phyloP scores from a whole-genome alignment of 1,140 invertebrate species.

The Meloidogyne hapla region DNA sequence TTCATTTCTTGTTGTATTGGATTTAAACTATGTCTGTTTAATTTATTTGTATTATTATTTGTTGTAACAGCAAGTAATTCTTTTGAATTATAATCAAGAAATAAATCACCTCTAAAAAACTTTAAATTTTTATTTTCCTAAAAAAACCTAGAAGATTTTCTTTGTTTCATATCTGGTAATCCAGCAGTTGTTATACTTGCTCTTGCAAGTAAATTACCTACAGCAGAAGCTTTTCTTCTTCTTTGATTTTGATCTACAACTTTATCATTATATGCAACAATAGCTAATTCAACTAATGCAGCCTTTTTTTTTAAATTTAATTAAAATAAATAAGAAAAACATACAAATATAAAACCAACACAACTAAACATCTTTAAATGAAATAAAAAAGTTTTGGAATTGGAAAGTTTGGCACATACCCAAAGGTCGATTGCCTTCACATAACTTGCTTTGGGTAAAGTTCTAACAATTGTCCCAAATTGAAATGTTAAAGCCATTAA shows the following conservation, averaged over 20 bases:
- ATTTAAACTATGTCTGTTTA: slow-evolving; percentile 15
- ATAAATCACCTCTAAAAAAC: slow-evolving; percentile 32
- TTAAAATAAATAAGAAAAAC: slow-evolving; percentile 8
- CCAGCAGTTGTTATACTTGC: slow-evolving; percentile 28
- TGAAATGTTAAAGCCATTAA: slow-evolving; percentile 63
- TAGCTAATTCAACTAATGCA: slow-evolving; percentile 54
- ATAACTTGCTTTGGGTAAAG: slow-evolving; percentile 56
- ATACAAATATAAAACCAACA: slow-evolving; percentile 57
- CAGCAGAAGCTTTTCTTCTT: slow-evolving; percentile 45
- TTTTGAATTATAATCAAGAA: slow-evolving; percentile 36
- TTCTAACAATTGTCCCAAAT: slow-evolving; percentile 63
- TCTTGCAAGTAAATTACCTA: slow-evolving; percentile 44
- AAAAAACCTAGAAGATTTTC: slow-evolving; percentile 19
- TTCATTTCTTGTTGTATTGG: slow-evolving; percentile 14
- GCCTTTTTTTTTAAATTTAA: slow-evolving; percentile 29
- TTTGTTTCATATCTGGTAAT: slow-evolving; percentile 33
- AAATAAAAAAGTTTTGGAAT: not conserved
- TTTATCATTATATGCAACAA: slow-evolving; percentile 63
- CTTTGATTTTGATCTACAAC: slow-evolving; percentile 57
- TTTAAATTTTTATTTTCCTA: not conserved
- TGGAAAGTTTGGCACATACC: slow-evolving; percentile 30
- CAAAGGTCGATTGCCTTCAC: slow-evolving; percentile 60
- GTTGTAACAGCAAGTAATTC: slow-evolving; percentile 30
- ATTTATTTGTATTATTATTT: slow-evolving; percentile 8
- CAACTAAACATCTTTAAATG: slow-evolving; percentile 61